phyloP scores from a whole-genome alignment of 2,888 invertebrate genomes.

The Belgica antarctica region DNA sequence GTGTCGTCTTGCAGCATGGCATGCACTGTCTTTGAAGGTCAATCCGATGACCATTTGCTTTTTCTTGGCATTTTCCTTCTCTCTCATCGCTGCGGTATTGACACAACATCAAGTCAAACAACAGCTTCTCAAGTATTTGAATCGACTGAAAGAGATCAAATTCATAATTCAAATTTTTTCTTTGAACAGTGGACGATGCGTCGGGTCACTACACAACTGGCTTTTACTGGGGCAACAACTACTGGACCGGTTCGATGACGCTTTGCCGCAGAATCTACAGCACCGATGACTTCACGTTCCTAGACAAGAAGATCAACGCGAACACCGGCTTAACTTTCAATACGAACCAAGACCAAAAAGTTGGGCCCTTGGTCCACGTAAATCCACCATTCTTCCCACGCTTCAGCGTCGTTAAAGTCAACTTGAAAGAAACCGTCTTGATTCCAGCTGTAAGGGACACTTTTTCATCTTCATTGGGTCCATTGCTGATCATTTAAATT shows the following conservation, averaged over 20 bases:
- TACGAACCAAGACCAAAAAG: conserved; percentile 47
- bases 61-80: too few species aligned
- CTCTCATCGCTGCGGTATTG: too few species aligned
- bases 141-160: neutral
- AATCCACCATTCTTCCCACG: conserved; percentile 66
- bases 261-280: conserved; percentile 67
- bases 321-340: conserved; percentile 52
- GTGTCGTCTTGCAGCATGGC: too few species aligned
- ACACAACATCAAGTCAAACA: neutral
- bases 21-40: too few species aligned
- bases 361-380: conserved; percentile 50
- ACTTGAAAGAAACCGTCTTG: conserved; percentile 56
- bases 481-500: conserved; percentile 45
- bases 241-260: conserved; percentile 74
- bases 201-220: conserved; percentile 75
- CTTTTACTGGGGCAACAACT: conserved; percentile 80
- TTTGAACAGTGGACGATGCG: conserved; percentile 63
- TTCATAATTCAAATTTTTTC: neutral
- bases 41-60: too few species aligned
- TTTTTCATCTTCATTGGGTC: too few species aligned
- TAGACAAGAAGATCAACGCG: neutral
- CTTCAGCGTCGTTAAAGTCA: conserved; percentile 65
- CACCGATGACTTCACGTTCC: conserved; percentile 51
- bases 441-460: conserved; percentile 50
- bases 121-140: neutral